Evolutionary conservation across 53 echinoderm and acorn worm species (phyloP).

Genomic region (Luidia sarsii): DNA sequence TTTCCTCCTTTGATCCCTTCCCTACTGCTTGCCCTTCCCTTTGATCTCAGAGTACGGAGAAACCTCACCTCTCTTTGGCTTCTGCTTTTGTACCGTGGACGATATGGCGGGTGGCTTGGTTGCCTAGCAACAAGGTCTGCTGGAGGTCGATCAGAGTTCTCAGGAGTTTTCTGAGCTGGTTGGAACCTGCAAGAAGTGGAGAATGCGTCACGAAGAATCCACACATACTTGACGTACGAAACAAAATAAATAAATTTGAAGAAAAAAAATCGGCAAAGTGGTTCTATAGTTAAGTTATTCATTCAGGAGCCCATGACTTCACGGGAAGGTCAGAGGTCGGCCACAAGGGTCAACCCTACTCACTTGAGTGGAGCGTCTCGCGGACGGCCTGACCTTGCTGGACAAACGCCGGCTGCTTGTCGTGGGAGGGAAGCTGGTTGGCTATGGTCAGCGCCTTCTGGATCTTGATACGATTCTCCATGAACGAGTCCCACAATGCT

Average conservation of each 20-base stretch:
- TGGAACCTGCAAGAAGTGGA: conserved; percentile 50
- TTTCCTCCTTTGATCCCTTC: too few relatives aligned
- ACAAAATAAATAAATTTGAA: too few relatives aligned
- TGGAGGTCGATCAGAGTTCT: conserved; percentile 64
- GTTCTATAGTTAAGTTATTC: background rate
- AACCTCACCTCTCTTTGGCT: conserved; percentile 28
- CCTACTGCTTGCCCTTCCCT: too few relatives aligned
- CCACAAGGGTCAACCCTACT: background rate
- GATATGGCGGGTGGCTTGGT: conserved; percentile 77
- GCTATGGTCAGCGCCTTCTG: conserved; percentile 75
- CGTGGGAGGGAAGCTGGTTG: conserved; percentile 81
- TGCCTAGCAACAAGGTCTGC: conserved; percentile 72
- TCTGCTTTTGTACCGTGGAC: conserved; percentile 50
- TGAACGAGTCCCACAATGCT: conserved; percentile 90
- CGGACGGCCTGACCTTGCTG: conserved; percentile 35
- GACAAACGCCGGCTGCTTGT: conserved; percentile 56
- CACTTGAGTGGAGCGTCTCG: conserved; percentile 48
- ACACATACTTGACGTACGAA: background rate
- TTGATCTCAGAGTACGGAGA: too few relatives aligned
- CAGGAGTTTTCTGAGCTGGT: conserved; percentile 64
- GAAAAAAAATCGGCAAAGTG: background rate
- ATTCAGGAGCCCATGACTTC: background rate
- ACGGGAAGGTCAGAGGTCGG: background rate
- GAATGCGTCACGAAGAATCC: background rate
- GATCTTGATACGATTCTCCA: conserved; percentile 84